A percentile compares a stretch with the other conserved stretches of the same genome.
Conservation (phyloP, 2,797 vertebrate species). For the Botia almorhae region DNA sequence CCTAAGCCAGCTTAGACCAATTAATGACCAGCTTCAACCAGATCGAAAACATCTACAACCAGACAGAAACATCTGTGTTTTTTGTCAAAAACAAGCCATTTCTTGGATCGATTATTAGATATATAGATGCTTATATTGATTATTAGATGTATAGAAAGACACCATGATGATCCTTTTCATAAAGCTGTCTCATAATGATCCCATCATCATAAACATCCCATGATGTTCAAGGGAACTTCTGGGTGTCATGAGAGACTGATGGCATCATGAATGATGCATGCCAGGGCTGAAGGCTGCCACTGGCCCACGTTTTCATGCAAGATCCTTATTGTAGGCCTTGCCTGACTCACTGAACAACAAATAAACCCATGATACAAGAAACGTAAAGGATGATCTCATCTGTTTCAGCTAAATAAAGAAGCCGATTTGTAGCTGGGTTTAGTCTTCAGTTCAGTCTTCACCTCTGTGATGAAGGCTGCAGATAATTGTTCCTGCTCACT, state of each 20-base stretch:
- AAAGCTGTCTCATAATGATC: constrained; percentile 36
- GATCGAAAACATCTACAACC: not conserved
- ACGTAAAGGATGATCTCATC: not conserved
- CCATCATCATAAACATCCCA: too few relatives aligned
- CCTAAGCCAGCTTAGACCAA: not conserved
- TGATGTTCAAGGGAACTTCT: constrained; percentile 33
- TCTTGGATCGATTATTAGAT: not conserved
- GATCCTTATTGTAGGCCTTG: constrained; percentile 5
- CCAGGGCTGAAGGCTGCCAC: constrained; percentile 3
- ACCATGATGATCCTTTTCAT: not conserved
- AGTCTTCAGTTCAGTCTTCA: not conserved
- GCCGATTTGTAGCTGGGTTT: not conserved
- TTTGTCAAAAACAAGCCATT: not conserved
- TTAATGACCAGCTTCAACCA: not conserved
- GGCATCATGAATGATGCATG: constrained; percentile 3
- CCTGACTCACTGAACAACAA: constrained; percentile 5
- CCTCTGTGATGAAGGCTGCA: not conserved
- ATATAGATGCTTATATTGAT: not conserved
- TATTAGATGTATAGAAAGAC: not conserved
- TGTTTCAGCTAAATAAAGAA: constrained; percentile 13
- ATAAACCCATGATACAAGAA: not conserved
- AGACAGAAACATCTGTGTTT: not conserved
- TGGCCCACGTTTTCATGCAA: not conserved
- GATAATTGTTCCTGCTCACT: constrained; percentile 35
- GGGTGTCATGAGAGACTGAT: not conserved